Conservation (phyloP, 2,113 vertebrate genomes). For the Lycocorax pyrrhopterus region DNA sequence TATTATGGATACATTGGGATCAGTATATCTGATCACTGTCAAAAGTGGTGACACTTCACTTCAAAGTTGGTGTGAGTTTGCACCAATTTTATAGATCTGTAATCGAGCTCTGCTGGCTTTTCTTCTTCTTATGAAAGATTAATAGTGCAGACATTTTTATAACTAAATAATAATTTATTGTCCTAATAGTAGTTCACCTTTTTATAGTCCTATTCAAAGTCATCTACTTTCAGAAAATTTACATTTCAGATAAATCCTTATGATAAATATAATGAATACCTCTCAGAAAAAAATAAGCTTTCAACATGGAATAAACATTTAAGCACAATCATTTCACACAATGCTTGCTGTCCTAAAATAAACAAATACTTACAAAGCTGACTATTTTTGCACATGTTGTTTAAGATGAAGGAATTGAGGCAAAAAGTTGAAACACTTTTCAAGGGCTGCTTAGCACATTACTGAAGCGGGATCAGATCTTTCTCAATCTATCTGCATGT, state of each 20-base stretch:
- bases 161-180: background rate
- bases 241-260: background rate
- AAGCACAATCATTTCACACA: background rate
- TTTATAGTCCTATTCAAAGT: background rate
- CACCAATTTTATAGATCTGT: background rate
- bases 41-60: background rate
- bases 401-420: background rate
- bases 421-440: background rate
- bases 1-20: background rate
- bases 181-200: background rate
- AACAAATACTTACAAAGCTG: background rate
- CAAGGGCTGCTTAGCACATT: background rate
- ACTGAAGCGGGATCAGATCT: background rate
- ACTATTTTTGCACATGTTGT: background rate
- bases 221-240: background rate
- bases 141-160: background rate
- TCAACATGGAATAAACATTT: background rate
- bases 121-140: background rate
- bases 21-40: background rate
- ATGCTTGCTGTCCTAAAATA: background rate
- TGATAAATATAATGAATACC: background rate
- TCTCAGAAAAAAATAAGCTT: background rate
- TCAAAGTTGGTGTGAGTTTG: background rate
- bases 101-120: background rate
- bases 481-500: background rate